Evolutionary conservation across 92 coral and sea anemone species (phyloP).

Genomic region (Epizoanthus fatuus): DNA sequence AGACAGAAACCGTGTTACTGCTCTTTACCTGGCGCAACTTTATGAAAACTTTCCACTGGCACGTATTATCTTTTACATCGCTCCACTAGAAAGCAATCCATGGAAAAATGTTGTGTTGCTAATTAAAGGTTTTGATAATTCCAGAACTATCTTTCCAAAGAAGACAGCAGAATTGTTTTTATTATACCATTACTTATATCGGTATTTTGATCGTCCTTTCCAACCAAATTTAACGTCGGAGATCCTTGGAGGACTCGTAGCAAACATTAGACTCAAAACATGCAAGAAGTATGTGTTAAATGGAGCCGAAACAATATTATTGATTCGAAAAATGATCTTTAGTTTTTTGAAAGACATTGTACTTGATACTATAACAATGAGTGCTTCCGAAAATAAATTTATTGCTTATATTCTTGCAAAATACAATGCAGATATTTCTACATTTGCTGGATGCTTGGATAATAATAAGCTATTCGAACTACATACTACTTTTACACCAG

Average conservation of each 20-base stretch:
- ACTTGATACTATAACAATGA: neutral
- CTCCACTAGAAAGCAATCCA: neutral
- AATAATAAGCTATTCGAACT: neutral
- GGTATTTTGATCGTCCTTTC: neutral
- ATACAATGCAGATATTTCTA: neutral
- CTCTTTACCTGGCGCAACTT: constrained; percentile 21
- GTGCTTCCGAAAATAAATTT: neutral
- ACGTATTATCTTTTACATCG: no score
- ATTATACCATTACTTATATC: constrained; percentile 12
- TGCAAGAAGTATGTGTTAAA: no score
- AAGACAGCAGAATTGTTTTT: constrained; percentile 21
- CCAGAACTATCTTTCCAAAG: neutral
- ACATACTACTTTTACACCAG: no score
- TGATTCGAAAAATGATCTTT: no score
- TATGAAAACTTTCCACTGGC: neutral
- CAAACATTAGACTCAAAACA: no score
- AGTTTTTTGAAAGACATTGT: neutral
- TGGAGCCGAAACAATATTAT: no score
- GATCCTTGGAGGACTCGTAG: no score
- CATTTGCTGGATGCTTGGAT: neutral
- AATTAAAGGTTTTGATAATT: neutral
- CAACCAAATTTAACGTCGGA: neutral
- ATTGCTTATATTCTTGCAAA: neutral
- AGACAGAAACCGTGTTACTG: constrained; percentile 6
- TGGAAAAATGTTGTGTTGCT: neutral